phyloP scores from a whole-genome alignment of 1,140 invertebrate genomes.

The Caenorhabditis remanei region DNA sequence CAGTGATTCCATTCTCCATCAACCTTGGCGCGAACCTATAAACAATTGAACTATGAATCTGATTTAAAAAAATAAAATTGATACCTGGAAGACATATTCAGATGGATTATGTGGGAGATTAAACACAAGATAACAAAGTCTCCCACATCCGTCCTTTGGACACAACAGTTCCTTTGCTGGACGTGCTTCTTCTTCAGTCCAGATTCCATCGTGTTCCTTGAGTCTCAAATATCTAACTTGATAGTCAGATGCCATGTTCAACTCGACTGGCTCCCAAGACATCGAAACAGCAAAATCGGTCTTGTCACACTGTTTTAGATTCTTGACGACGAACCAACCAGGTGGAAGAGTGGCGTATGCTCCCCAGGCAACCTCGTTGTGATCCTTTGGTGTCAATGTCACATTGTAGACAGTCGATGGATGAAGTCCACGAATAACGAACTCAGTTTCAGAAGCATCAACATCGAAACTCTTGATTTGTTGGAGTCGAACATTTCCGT shows the following conservation, averaged over 20 bases:
- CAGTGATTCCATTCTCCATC: constrained; percentile 77
- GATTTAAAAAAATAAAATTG: neutral
- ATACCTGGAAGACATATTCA: constrained; percentile 75
- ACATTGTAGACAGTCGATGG: constrained; percentile 77
- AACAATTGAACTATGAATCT: neutral
- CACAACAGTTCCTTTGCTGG: constrained; percentile 72
- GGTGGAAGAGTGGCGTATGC: constrained; percentile 77
- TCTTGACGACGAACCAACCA: constrained; percentile 76
- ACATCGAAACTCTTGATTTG: constrained; percentile 75
- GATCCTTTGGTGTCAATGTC: constrained; percentile 74
- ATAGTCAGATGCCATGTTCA: constrained; percentile 74
- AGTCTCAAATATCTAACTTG: constrained; percentile 74
- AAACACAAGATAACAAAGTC: constrained; percentile 77
- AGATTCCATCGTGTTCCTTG: constrained; percentile 69
- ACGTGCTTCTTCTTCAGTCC: constrained; percentile 71
- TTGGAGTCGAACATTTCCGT: constrained; percentile 68
- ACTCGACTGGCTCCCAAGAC: constrained; percentile 76
- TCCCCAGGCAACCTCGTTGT: constrained; percentile 76
- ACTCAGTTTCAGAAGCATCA: constrained; percentile 71
- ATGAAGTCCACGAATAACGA: constrained; percentile 72
- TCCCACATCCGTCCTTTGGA: constrained; percentile 74
- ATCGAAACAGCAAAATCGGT: constrained; percentile 75
- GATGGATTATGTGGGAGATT: constrained; percentile 73
- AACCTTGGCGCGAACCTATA: constrained; percentile 76
- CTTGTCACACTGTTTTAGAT: constrained; percentile 76